Base-by-base conservation (phyloP, 92 coral and sea anemone species). In the Micromussa lordhowensis region DNA sequence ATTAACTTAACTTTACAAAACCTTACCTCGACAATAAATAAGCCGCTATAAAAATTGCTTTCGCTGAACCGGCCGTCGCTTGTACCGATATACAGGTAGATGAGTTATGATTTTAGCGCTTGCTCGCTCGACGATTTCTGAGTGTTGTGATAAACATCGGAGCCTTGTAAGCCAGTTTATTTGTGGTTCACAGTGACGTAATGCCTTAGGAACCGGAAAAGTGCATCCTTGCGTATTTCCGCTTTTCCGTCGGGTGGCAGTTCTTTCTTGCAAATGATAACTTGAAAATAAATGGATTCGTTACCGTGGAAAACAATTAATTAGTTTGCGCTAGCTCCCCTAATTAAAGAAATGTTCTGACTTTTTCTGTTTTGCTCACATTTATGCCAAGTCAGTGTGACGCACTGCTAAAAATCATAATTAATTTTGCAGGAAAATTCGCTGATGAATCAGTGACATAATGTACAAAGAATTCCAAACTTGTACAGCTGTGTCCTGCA, bases 381-480 rank as follows among this genome's bases (percentile, higher is more conserved):
- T 38, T 8, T 32, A 57, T 49, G 44, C 49, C 22, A 18, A 30
- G 21, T 73, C 81, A 59, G 77, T n/a, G 30, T 74, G 16, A 59
- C 72, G 40, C 54, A 58, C 35, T 30, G 79, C 59, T 53, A 19
- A 84, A 54, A 73, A 73, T 73, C 81, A 36, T 58, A 31, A 55
- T 55, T 76, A 57, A 44, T 78, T 64, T 38, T 19, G 38, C 82
- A 48, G 53, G 29, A 22, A 14, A 34, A 24, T 76, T 85, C 40
- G 28, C 64, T 26, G 63, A 64, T 86, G 19, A 84, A 31, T 19
- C n/a, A 19, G 40, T 86, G 89, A 86, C 83, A 53, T 66, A 29
- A 86, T 63, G 89, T 31, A 12, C 32, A 44, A 86, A 68, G 89
- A 86, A 86, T 86, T 76, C 35, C n/a, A 86, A 86, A 86, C 61